Evolutionary conservation across 2,888 invertebrate genomes (phyloP).

Genomic region (Eupeodes latifasciatus): DNA sequence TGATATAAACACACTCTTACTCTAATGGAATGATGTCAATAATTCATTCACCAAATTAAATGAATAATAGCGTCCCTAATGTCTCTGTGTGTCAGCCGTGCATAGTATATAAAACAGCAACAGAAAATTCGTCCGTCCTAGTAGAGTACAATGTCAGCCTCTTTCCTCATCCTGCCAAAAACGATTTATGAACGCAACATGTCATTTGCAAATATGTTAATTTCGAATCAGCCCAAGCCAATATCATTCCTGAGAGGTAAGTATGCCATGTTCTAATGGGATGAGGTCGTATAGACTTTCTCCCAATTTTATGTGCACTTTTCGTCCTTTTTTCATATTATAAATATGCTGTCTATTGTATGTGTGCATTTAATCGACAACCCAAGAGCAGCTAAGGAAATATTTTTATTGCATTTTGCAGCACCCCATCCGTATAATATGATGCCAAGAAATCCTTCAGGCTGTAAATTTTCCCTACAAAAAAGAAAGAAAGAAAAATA

Average conservation of each 20-base stretch:
- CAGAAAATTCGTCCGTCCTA: background rate
- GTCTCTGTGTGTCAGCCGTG: constrained; percentile 39
- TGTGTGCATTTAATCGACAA: constrained; percentile 60
- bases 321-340: constrained; percentile 43
- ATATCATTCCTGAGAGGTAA: background rate
- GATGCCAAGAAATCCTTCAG: constrained; percentile 45
- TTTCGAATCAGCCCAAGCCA: constrained; percentile 57
- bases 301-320: constrained; percentile 61
- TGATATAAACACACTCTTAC: constrained; percentile 51
- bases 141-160: constrained; percentile 25
- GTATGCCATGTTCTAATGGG: constrained; percentile 29
- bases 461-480: constrained; percentile 37
- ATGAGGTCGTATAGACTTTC: constrained; percentile 29
- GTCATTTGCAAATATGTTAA: constrained; percentile 76
- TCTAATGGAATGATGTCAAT: constrained; percentile 74
- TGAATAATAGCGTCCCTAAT: constrained; percentile 76
- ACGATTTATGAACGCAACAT: constrained; percentile 76
- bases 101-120: background rate
- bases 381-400: constrained; percentile 36
- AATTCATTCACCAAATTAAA: constrained; percentile 76
- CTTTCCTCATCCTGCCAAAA: constrained; percentile 34
- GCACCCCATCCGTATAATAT: constrained; percentile 55
- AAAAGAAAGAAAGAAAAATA: constrained; percentile 27
- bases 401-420: constrained; percentile 69
- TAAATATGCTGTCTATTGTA: constrained; percentile 48